These are phyloP conservation scores for Burhinus bistriatus DNA, from an alignment of 2,113 vertebrate genomes.

Conservation along the genomic window DNA sequence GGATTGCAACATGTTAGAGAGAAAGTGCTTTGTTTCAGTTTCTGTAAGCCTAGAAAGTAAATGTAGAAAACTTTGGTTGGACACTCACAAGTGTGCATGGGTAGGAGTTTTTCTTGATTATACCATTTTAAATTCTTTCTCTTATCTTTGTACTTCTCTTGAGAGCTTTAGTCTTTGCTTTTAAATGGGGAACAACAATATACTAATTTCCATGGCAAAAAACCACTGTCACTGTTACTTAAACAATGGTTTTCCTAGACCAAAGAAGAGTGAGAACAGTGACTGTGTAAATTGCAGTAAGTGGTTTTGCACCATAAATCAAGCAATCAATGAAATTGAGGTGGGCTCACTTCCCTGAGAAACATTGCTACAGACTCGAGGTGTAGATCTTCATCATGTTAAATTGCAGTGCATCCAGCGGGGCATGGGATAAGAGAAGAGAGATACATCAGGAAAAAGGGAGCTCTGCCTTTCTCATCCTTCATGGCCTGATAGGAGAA, in stretches of 20 bases:
- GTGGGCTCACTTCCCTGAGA: slow-evolving; percentile 14
- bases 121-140: background rate
- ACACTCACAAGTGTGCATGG: background rate
- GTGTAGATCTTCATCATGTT: slow-evolving; percentile 23
- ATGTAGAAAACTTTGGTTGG: background rate
- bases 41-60: background rate
- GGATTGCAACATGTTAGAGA: background rate
- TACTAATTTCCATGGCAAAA: background rate
- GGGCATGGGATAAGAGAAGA: background rate
- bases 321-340: slow-evolving; percentile 41
- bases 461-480: background rate
- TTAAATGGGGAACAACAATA: background rate
- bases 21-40: background rate
- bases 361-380: background rate
- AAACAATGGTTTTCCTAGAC: background rate
- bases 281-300: slow-evolving; percentile 23
- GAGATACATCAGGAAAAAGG: background rate
- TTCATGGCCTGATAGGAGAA: background rate
- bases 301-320: slow-evolving; percentile 49
- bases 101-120: background rate
- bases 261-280: background rate
- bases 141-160: background rate
- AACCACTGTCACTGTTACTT: background rate
- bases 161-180: background rate
- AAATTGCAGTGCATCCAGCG: background rate